Base-by-base conservation (phyloP, 1,140 invertebrate genomes). In the Eumaeus atala region DNA sequence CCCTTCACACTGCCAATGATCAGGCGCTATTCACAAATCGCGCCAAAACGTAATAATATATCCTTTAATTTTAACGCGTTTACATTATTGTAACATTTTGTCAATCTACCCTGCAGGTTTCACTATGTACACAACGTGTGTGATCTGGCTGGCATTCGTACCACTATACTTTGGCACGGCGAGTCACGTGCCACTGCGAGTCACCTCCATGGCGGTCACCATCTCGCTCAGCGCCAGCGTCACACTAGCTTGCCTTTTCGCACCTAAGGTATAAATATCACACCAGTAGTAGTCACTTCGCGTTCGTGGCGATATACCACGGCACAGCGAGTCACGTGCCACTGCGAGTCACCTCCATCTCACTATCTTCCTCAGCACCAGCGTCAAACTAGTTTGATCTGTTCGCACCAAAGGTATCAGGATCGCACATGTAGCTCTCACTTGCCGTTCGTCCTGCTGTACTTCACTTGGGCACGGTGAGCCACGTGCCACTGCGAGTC, bases 51-150 rank as follows among this genome's bases (percentile, higher is more conserved):
- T n/a, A n/a, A n/a, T n/a, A n/a, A n/a, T n/a, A n/a, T n/a, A n/a
- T n/a, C n/a, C n/a, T n/a, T n/a, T n/a, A n/a, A n/a, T n/a, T n/a
- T n/a, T n/a, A n/a, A n/a, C n/a, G n/a, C n/a, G n/a, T n/a, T n/a
- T n/a, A n/a, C 17, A 21, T 12, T 35, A 35, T 28, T 12, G 28
- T 5, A 35, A 12, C 14, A 9, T 35, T 49, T n/a, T 9, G 35
- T 12, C 11, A 9, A n/a, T 33, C 28, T 6, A 28, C 6, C 21
- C 21, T 16, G 18, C 48, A 73, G 96, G 96, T 61, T 97, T 98
- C 87, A 96, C 96, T 11, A 98, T 98, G 96, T 98, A 98, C 84
- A 98, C 96, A 6, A 97, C 95, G 3, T 96, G 95, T 74, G 93
- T 97, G 34, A 96, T 97, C 68, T 97, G 95, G 95, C 79, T 96